A percentile compares a stretch with the other conserved stretches of the same genome.
Conservation (phyloP, 2,888 invertebrate genomes). For the Dorcus hopei region DNA sequence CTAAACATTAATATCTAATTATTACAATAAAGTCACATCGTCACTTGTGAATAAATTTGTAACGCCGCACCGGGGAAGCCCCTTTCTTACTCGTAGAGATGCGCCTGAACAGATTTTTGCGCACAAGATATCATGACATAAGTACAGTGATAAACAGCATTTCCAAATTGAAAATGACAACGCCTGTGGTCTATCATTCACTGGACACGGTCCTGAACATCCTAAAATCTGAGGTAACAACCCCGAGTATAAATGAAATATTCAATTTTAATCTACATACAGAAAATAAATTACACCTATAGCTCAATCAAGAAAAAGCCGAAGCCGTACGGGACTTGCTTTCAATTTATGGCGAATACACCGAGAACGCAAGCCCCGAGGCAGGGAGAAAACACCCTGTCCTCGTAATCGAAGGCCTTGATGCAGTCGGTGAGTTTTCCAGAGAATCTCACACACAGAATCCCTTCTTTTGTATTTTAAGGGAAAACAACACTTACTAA, state of each 20-base stretch:
- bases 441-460: background rate
- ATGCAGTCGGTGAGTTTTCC: conserved; percentile 46
- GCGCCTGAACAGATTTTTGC: too few species aligned
- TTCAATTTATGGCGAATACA: background rate
- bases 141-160: too few species aligned
- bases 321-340: background rate
- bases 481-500: conserved; percentile 49
- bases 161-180: background rate
- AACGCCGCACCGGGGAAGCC: too few species aligned
- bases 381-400: conserved; percentile 33
- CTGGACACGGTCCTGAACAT: conserved; percentile 27
- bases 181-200: conserved; percentile 26
- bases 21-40: too few species aligned
- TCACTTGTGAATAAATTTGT: too few species aligned
- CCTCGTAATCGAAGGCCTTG: conserved; percentile 51
- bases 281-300: too few species aligned
- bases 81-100: too few species aligned
- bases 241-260: background rate
- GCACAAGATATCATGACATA: too few species aligned
- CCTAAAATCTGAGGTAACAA: conserved; percentile 15
- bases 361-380: background rate
- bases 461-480: conserved; percentile 24
- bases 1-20: too few species aligned
- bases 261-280: too few species aligned
- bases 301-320: too few species aligned